Percentiles rank a stretch among this genome's conserved stretches.
Evolutionary conservation across 1,140 invertebrate species (phyloP).

Genomic region (Pseudomyrmex sp.): DNA sequence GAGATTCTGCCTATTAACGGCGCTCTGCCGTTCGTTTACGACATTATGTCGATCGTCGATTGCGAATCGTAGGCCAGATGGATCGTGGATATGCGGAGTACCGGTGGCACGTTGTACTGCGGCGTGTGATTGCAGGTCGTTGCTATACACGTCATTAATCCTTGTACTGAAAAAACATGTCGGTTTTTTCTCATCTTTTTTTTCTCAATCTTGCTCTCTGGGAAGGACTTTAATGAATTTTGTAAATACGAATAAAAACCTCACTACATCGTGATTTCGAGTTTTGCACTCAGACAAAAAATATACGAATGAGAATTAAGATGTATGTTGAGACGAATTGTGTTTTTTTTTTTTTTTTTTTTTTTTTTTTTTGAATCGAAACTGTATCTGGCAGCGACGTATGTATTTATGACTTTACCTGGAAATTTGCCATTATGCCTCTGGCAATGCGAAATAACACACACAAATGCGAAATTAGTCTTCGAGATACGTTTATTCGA

Average conservation of each 20-base stretch:
- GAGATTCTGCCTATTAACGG: slow-evolving; percentile 23
- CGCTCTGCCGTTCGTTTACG: slow-evolving; percentile 53
- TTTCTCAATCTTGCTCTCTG: too few relatives aligned
- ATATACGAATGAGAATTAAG: too few relatives aligned
- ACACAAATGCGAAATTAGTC: slow-evolving; percentile 65
- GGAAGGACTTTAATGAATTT: too few relatives aligned
- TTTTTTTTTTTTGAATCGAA: neutral
- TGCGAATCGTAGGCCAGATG: slow-evolving; percentile 76
- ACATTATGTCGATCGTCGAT: slow-evolving; percentile 38
- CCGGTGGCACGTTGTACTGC: slow-evolving; percentile 56
- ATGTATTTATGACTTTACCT: slow-evolving; percentile 77
- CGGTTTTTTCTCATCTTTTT: too few relatives aligned
- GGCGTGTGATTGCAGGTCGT: slow-evolving; percentile 71
- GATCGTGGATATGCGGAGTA: slow-evolving; percentile 80
- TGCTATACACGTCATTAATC: slow-evolving; percentile 80
- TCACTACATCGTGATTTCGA: too few relatives aligned
- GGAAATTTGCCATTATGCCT: slow-evolving; percentile 84
- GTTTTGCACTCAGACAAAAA: too few relatives aligned
- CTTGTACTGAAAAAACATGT: slow-evolving; percentile 77
- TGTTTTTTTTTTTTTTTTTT: too few relatives aligned
- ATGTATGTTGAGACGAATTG: too few relatives aligned
- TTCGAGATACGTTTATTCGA: too few relatives aligned
- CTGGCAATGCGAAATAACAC: slow-evolving; percentile 72
- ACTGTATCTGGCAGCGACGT: slow-evolving; percentile 15
- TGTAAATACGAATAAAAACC: too few relatives aligned